Evolutionary conservation across 1,140 invertebrate genomes (phyloP).

Genomic region (Mercenaria mercenaria): DNA sequence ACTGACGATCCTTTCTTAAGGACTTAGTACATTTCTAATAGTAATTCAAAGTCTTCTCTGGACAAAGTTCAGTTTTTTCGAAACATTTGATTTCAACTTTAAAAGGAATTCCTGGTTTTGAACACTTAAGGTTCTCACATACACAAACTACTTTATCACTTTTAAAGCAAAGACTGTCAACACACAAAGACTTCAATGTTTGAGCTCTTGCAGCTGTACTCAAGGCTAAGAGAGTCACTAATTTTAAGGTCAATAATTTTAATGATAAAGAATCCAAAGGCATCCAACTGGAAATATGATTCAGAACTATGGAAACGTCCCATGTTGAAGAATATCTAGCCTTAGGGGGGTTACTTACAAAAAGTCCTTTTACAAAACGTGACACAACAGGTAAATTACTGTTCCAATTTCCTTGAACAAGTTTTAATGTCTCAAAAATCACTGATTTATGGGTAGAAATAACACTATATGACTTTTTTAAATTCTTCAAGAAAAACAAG

Average conservation of each 20-base stretch:
- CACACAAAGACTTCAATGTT: conserved; percentile 44
- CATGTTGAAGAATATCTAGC: conserved; percentile 54
- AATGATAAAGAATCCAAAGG: conserved; percentile 38
- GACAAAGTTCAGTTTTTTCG: too few species aligned
- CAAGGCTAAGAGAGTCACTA: conserved; percentile 20
- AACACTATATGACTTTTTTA: too few species aligned
- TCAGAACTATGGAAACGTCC: conserved; percentile 66
- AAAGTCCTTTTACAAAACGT: conserved; percentile 66
- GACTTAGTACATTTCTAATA: conserved; percentile 19
- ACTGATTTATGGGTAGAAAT: conserved; percentile 59
- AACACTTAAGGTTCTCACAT: too few species aligned
- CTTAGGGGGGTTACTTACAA: conserved; percentile 51
- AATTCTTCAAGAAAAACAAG: conserved; percentile 47
- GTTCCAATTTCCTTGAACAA: conserved; percentile 14
- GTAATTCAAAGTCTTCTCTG: conserved; percentile 44
- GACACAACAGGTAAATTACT: conserved; percentile 22
- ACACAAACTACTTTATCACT: too few species aligned
- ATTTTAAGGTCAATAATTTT: conserved; percentile 41
- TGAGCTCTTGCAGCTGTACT: conserved; percentile 51
- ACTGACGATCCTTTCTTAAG: not conserved
- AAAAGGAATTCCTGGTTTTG: too few species aligned
- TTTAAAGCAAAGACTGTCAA: too few species aligned
- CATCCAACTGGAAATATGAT: conserved; percentile 15
- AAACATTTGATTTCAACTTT: too few species aligned
- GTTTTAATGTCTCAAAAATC: conserved; percentile 42